Conservation (phyloP, 2,113 vertebrate species). For the Gulo gulo region DNA sequence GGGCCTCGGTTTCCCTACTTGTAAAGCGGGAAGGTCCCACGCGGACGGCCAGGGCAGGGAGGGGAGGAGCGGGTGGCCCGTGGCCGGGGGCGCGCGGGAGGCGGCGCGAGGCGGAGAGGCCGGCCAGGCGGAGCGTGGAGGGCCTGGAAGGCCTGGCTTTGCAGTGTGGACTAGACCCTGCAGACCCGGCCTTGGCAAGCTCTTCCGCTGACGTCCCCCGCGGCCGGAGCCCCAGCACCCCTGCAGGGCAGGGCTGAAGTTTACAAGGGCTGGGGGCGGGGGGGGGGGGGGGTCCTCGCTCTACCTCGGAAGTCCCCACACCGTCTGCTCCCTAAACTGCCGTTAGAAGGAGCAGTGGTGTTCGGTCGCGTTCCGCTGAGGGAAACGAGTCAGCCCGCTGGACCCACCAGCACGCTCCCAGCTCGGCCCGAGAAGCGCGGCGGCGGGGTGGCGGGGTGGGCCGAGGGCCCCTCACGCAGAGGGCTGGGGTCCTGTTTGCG, state of each 20-base stretch:
- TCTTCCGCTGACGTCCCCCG: background rate
- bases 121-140: background rate
- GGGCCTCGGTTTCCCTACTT: background rate
- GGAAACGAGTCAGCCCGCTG: fast-evolving
- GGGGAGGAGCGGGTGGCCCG: background rate
- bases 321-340: too few species aligned
- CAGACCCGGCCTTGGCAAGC: background rate
- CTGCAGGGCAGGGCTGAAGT: background rate
- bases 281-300: background rate
- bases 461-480: background rate
- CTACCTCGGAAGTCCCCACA: background rate
- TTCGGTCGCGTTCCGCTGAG: background rate
- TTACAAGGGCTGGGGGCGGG: background rate
- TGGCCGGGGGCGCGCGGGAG: fast-evolving
- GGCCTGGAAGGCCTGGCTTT: constrained; percentile 14
- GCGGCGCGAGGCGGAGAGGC: background rate
- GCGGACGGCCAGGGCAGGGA: background rate
- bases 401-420: background rate
- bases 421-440: too few species aligned
- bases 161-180: background rate
- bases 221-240: background rate
- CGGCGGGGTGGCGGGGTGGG: background rate
- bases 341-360: background rate
- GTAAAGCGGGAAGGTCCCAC: too few species aligned
- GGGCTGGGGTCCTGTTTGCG: background rate